These are phyloP conservation scores for Xestia ashworthii DNA, from an alignment of 2,888 invertebrate genomes.

Conservation along the genomic window DNA sequence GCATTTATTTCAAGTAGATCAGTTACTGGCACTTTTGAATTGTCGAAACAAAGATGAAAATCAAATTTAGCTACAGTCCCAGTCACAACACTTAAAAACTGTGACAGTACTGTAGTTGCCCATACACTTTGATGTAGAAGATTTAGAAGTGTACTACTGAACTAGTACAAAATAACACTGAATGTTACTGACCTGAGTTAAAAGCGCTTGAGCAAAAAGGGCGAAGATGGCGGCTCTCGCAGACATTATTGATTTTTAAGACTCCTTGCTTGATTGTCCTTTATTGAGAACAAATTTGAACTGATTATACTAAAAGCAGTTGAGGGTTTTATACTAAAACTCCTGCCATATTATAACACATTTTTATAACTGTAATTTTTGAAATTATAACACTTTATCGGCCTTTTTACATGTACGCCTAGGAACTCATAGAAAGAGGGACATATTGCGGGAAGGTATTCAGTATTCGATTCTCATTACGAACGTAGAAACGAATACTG, in stretches of 20 bases:
- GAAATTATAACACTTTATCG: slow-evolving; percentile 20
- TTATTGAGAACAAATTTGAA: neutral
- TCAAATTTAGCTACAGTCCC: no score
- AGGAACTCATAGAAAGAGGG: slow-evolving; percentile 29
- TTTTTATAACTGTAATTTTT: neutral
- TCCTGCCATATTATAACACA: slow-evolving; percentile 7
- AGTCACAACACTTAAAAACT: no score
- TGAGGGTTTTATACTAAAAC: slow-evolving; percentile 24
- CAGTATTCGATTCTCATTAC: no score
- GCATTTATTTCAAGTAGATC: no score
- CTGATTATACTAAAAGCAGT: neutral
- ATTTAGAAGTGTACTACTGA: neutral
- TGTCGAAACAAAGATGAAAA: no score
- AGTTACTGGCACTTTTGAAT: no score
- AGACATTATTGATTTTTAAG: slow-evolving; percentile 32
- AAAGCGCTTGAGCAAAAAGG: slow-evolving; percentile 48
- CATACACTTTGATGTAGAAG: neutral
- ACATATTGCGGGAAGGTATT: no score
- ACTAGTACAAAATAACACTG: neutral
- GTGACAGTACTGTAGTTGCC: neutral
- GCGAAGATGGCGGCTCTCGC: slow-evolving; percentile 34
- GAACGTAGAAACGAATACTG: no score
- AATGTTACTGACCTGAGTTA: slow-evolving; percentile 41
- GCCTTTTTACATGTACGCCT: slow-evolving; percentile 5
- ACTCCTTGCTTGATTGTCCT: neutral